Base-by-base conservation (phyloP, 1,140 invertebrate genomes). In the Coptotermes formosanus region DNA sequence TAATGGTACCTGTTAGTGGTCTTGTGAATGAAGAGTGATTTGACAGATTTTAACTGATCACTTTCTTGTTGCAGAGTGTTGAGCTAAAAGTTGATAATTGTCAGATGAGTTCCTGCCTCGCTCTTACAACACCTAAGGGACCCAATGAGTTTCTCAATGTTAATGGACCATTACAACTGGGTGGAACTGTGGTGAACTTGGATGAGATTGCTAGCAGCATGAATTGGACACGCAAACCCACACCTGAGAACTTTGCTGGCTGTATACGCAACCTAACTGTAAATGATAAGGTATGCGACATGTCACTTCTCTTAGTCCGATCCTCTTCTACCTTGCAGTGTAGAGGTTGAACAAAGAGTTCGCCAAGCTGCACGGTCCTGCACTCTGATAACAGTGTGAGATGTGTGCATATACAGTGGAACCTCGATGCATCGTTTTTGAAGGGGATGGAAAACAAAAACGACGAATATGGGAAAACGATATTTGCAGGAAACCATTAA, bases 221-320 rank as follows among this genome's bases (percentile, higher is more conserved):
- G 83, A 89, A 91, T 86, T 96, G 95, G 95, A 92, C 92, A 81
- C 91, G 93, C 88, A 91, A 92, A 43, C 96, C 96, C 3, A 94
- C 93, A 2, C 91, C 91, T 38, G 91, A 92, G 85, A 93, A 94
- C 86, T 98, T 97, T 89, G 91, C 93, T 82, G 98, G 98, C 1
- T 99, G 98, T 90, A 95, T 99, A 87, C 94, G 94, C 87, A 97
- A 97, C 89, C 93, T 97, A 84, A 97, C 96, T 0, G 95, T 96
- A 88, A 97, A 97, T 89, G 94, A 94, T 87, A 93, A 93, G 89
- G 94, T 95, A 90, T 45, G 43, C 2, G 38, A 38, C 38, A 38
- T 38, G n/a, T n/a, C n/a, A n/a, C n/a, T n/a, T n/a, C n/a, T n/a
- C n/a, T n/a, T n/a, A n/a, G n/a, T n/a, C n/a, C n/a, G n/a, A n/a